phyloP scores from a whole-genome alignment of 2,888 invertebrate species.

The Meiosimyza platycephala region DNA sequence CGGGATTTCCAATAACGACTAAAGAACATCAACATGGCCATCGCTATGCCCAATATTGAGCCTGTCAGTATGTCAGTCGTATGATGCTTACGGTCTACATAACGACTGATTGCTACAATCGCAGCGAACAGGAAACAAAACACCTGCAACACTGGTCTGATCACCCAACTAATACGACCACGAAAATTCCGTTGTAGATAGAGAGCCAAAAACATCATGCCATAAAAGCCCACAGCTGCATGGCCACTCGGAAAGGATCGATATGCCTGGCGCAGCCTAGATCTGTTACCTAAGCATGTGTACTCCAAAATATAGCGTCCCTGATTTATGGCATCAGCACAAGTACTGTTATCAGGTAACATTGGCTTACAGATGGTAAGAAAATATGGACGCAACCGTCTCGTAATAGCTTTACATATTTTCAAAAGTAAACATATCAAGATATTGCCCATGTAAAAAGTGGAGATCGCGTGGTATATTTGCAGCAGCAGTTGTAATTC shows the following conservation, averaged over 20 bases:
- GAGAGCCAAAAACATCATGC: slow-evolving; percentile 60
- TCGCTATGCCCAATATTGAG: slow-evolving; percentile 55
- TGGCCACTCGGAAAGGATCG: slow-evolving; percentile 62
- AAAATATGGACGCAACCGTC: slow-evolving; percentile 59
- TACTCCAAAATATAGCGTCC: slow-evolving; percentile 71
- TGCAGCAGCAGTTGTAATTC: too few species aligned
- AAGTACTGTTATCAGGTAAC: slow-evolving; percentile 54
- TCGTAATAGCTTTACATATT: slow-evolving; percentile 55
- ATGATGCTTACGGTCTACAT: slow-evolving; percentile 63
- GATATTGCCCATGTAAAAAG: too few species aligned
- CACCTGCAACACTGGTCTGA: slow-evolving; percentile 59
- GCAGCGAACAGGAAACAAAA: slow-evolving; percentile 57
- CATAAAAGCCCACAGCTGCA: slow-evolving; percentile 58
- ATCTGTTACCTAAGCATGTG: slow-evolving; percentile 64
- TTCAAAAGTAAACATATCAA: not conserved
- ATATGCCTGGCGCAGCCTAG: slow-evolving; percentile 56
- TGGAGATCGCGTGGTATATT: too few species aligned
- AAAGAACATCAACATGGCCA: slow-evolving; percentile 50
- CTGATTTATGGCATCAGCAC: slow-evolving; percentile 48
- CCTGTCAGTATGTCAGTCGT: slow-evolving; percentile 62
- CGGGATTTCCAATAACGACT: too few species aligned
- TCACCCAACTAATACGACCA: slow-evolving; percentile 69
- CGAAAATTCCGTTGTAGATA: slow-evolving; percentile 60
- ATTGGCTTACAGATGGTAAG: slow-evolving; percentile 57
- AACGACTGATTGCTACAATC: slow-evolving; percentile 59